A percentile compares a stretch with the other conserved stretches of the same genome.
Conservation (phyloP, 2,888 invertebrate species). For the Phytoseiulus persimilis region DNA sequence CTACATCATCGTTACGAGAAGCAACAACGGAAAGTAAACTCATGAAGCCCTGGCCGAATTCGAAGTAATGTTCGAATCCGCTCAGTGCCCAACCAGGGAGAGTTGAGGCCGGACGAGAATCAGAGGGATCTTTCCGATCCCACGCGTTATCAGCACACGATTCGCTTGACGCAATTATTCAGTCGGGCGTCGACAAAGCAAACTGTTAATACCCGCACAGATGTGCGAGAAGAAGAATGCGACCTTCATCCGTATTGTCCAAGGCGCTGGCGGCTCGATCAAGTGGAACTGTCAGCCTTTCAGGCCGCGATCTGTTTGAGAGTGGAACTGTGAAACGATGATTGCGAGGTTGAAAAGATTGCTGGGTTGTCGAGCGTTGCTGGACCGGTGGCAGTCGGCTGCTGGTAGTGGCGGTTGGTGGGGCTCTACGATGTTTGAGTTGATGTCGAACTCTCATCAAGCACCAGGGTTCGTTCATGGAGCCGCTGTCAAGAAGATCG, state of each 20-base stretch:
- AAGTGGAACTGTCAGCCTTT: background rate
- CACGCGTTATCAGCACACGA: too few species aligned
- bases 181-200: too few species aligned
- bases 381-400: background rate
- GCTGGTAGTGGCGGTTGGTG: background rate
- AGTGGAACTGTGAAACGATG: background rate
- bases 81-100: too few species aligned
- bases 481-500: too few species aligned
- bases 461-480: background rate
- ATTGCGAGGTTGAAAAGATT: background rate
- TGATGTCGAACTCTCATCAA: background rate
- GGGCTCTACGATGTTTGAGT: background rate
- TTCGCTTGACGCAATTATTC: too few species aligned
- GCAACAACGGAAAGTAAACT: too few species aligned
- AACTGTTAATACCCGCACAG: background rate
- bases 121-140: too few species aligned
- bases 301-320: background rate
- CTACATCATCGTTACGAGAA: too few species aligned
- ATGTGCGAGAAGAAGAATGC: background rate
- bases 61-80: too few species aligned
- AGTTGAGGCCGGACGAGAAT: too few species aligned
- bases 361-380: background rate
- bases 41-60: too few species aligned
- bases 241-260: background rate
- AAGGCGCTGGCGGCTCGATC: background rate